Percentiles rank a stretch among this genome's conserved stretches.
Evolutionary conservation across 2,888 invertebrate species (phyloP).

Genomic region (Dryadula phaetusa): DNA sequence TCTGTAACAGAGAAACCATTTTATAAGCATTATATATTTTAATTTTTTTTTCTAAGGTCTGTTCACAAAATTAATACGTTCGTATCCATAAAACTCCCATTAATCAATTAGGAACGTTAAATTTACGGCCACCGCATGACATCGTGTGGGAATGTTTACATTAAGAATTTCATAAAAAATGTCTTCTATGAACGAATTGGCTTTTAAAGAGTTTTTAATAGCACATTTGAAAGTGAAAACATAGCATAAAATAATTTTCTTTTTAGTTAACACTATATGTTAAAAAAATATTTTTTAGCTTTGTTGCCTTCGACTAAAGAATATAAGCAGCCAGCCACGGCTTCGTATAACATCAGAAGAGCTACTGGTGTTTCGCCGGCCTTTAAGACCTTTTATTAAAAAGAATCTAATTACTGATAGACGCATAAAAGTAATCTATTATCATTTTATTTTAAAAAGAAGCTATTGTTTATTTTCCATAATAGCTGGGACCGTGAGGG

Average conservation of each 20-base stretch:
- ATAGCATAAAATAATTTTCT: no score
- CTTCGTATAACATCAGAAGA: no score
- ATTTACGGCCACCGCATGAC: constrained; percentile 24
- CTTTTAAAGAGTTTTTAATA: background rate
- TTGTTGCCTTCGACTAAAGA: no score
- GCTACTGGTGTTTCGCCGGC: no score
- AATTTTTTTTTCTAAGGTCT: background rate
- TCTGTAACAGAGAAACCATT: no score
- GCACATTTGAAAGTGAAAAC: no score
- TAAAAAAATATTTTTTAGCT: no score
- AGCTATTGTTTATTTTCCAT: background rate
- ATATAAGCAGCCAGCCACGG: no score
- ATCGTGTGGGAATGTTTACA: constrained; percentile 39
- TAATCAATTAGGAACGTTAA: constrained; percentile 31
- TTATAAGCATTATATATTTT: background rate
- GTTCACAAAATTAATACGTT: background rate
- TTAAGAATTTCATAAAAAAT: constrained; percentile 21
- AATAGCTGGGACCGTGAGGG: constrained; percentile 5
- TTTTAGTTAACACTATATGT: no score
- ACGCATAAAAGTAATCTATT: background rate
- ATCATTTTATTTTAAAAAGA: background rate
- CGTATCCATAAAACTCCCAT: constrained; percentile 16
- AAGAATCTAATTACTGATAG: background rate
- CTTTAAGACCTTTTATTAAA: no score
- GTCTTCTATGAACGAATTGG: background rate